Evolutionary conservation across 2,113 vertebrate species (phyloP).

Genomic region (Hiodon alosoides): DNA sequence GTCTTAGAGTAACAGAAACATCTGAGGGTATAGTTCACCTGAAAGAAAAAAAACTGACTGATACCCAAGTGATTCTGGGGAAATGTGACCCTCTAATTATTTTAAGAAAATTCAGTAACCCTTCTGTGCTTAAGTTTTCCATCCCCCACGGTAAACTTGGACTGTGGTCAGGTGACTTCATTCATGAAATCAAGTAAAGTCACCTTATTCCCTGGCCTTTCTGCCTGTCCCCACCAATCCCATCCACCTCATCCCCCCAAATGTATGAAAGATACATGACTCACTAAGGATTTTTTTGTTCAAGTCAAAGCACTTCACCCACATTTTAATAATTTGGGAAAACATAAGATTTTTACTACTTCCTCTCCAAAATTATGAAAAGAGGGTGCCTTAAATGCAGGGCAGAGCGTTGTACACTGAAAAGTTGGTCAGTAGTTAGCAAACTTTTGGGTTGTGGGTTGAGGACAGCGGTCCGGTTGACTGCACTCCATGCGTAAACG

Average conservation of each 20-base stretch:
- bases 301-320: not conserved
- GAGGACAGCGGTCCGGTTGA: no score
- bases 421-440: no score
- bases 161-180: not conserved
- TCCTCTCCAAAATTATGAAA: not conserved
- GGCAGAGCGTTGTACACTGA: no score
- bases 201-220: slow-evolving; percentile 18
- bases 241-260: not conserved
- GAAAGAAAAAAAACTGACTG: not conserved
- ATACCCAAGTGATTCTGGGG: not conserved
- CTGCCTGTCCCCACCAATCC: not conserved
- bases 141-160: not conserved
- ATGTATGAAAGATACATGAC: slow-evolving; percentile 3
- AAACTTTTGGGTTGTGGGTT: no score
- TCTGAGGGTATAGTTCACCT: no score
- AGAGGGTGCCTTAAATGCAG: not conserved
- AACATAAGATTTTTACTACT: not conserved
- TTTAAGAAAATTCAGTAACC: not conserved
- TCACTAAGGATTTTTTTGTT: not conserved
- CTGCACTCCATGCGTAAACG: no score
- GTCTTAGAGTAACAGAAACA: no score
- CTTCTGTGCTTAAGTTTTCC: not conserved
- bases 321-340: not conserved
- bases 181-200: slow-evolving; percentile 9
- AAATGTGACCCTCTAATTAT: not conserved